Percentiles rank a stretch among this genome's conserved stretches.
Conservation (phyloP, 1,140 invertebrate genomes). For the Brachionus plicatilis region DNA sequence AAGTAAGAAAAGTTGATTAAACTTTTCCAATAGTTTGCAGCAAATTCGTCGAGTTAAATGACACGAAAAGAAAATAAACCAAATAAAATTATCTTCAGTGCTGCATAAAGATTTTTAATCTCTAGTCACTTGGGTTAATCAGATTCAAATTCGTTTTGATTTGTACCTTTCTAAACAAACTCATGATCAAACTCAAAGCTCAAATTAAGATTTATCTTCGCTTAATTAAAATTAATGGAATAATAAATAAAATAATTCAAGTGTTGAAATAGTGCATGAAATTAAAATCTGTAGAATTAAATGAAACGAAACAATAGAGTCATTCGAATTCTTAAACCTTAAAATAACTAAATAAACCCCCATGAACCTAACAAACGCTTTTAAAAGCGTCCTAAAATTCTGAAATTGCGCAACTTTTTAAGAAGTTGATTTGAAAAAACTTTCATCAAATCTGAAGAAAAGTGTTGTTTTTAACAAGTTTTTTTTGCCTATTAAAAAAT, state of each 20-base stretch:
- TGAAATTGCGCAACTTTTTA: background rate
- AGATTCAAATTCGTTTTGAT: background rate
- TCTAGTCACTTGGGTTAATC: constrained; percentile 4
- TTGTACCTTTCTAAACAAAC: background rate
- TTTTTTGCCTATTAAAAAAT: background rate
- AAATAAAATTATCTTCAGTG: background rate
- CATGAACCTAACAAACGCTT: background rate
- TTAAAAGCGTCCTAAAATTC: background rate
- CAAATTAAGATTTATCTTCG: constrained; percentile 32
- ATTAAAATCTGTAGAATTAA: background rate
- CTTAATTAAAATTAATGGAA: constrained; percentile 35
- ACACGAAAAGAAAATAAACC: constrained; percentile 25
- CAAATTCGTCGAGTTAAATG: constrained; percentile 20
- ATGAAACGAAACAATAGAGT: background rate
- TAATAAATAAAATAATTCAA: constrained; percentile 16
- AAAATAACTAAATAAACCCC: background rate
- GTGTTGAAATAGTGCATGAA: constrained; percentile 34
- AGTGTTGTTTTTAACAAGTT: background rate
- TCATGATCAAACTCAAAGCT: background rate
- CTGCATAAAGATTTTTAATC: background rate
- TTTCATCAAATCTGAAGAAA: background rate
- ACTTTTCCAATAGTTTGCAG: background rate
- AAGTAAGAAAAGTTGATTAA: background rate
- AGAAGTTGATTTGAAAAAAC: background rate
- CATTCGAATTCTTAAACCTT: background rate